Evolutionary conservation across 2,888 invertebrate species (phyloP).

Genomic region (Lottia gigantea): DNA sequence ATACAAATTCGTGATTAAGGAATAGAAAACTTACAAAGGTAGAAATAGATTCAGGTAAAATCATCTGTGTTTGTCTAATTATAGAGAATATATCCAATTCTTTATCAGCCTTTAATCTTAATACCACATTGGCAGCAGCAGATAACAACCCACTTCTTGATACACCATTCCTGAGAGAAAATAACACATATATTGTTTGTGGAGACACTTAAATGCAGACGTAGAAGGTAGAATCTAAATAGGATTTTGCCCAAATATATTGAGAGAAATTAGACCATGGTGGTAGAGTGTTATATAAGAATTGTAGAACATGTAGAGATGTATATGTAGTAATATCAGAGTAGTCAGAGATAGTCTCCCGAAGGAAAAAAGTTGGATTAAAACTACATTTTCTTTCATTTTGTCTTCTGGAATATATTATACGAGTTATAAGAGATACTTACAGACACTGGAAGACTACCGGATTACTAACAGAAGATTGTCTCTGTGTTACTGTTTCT

Average conservation of each 20-base stretch:
- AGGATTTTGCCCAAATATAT: too few relatives aligned
- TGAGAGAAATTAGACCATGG: too few relatives aligned
- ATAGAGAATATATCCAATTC: background rate
- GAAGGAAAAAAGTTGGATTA: too few relatives aligned
- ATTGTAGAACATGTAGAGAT: too few relatives aligned
- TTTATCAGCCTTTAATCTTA: background rate
- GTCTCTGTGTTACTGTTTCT: background rate
- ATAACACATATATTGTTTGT: too few relatives aligned
- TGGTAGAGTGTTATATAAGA: too few relatives aligned
- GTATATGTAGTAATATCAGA: too few relatives aligned
- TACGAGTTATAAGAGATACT: background rate
- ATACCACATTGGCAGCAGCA: background rate
- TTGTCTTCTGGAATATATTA: too few relatives aligned
- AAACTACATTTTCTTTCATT: too few relatives aligned
- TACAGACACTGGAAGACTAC: constrained; percentile 4
- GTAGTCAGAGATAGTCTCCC: too few relatives aligned
- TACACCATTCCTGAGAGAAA: background rate
- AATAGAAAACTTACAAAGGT: constrained; percentile 1
- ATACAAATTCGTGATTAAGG: background rate
- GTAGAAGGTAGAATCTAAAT: too few relatives aligned
- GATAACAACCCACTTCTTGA: background rate
- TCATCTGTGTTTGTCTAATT: background rate
- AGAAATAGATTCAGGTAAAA: background rate
- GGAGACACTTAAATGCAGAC: too few relatives aligned
- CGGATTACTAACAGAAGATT: background rate